A percentile compares a stretch with the other conserved stretches of the same genome.
phyloP scores from a whole-genome alignment of 1,140 invertebrate genomes.

The Armadillidium nasatum region DNA sequence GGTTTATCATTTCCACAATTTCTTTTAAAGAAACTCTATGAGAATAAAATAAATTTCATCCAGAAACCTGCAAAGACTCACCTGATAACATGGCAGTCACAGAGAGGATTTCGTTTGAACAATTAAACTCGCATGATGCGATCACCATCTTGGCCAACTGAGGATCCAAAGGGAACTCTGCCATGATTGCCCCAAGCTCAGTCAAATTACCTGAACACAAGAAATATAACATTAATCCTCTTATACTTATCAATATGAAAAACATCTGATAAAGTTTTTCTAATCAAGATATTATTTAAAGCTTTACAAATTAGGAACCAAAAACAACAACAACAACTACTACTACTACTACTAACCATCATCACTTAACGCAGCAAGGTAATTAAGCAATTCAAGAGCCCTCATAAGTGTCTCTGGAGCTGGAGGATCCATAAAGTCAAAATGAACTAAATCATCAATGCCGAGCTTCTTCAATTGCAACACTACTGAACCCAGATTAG shows the following conservation, averaged over 20 bases:
- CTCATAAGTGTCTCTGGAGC: conserved; percentile 99
- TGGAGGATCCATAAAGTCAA: conserved; percentile 99
- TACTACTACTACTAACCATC: conserved; percentile 64
- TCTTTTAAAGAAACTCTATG: too few species aligned
- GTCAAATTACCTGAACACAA: conserved; percentile 70
- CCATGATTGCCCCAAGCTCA: conserved; percentile 96
- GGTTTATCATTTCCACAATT: too few species aligned
- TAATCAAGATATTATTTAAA: too few species aligned
- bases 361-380: conserved; percentile 92
- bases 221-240: not conserved
- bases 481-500: conserved; percentile 94
- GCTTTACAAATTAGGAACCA: too few species aligned
- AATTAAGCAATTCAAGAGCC: conserved; percentile 95
- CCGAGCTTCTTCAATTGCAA: conserved; percentile 97
- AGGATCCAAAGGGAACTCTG: conserved; percentile 98
- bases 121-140: conserved; percentile 79
- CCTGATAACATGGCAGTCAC: conserved; percentile 99
- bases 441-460: conserved; percentile 98
- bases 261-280: too few species aligned
- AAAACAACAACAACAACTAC: too few species aligned
- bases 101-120: conserved; percentile 98
- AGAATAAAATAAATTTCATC: too few species aligned
- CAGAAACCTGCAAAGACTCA: conserved; percentile 52
- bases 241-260: too few species aligned
- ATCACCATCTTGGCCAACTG: conserved; percentile 99